Percentiles rank a stretch among this genome's conserved stretches.
phyloP scores from a whole-genome alignment of 2,113 vertebrate species.

The Poeciliopsis retropinna region DNA sequence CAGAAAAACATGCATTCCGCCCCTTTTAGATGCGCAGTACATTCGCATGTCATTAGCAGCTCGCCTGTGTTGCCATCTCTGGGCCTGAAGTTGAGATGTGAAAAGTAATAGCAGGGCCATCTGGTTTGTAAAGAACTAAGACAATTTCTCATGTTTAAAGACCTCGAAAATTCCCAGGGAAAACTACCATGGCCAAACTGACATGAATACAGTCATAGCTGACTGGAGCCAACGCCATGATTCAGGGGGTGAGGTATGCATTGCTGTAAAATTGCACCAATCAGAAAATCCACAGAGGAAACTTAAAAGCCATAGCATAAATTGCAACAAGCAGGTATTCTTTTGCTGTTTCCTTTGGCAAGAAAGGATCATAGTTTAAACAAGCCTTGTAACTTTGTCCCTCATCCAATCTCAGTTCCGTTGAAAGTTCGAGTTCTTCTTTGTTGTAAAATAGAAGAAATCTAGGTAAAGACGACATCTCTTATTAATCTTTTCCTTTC shows the following conservation, averaged over 20 bases:
- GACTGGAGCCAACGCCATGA: slow-evolving; percentile 50
- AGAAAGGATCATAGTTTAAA: slow-evolving; percentile 37
- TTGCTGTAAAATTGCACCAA: slow-evolving; percentile 55
- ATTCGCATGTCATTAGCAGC: slow-evolving; percentile 60
- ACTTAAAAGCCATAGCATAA: slow-evolving; percentile 42
- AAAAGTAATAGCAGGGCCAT: slow-evolving; percentile 54
- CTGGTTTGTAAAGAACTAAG: slow-evolving; percentile 57
- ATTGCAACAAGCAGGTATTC: slow-evolving; percentile 15
- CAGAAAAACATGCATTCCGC: slow-evolving; percentile 47
- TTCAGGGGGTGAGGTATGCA: slow-evolving; percentile 47
- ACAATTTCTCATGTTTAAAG: slow-evolving; percentile 55
- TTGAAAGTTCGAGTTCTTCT: slow-evolving; percentile 6
- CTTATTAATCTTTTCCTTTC: slow-evolving; percentile 27
- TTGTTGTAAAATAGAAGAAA: background rate
- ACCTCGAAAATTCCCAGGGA: slow-evolving; percentile 44
- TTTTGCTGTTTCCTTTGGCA: slow-evolving; percentile 9
- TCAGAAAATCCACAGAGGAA: slow-evolving; percentile 47
- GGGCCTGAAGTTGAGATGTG: slow-evolving; percentile 45
- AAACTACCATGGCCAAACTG: slow-evolving; percentile 36
- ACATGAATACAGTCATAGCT: slow-evolving; percentile 41
- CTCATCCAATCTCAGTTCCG: slow-evolving; percentile 22
- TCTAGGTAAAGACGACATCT: slow-evolving; percentile 4
- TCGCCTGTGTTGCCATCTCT: slow-evolving; percentile 49
- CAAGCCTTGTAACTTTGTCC: slow-evolving; percentile 16
- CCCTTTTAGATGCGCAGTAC: slow-evolving; percentile 33